Conservation (phyloP, 2,113 vertebrate genomes). For the Onychostoma macrolepis region DNA sequence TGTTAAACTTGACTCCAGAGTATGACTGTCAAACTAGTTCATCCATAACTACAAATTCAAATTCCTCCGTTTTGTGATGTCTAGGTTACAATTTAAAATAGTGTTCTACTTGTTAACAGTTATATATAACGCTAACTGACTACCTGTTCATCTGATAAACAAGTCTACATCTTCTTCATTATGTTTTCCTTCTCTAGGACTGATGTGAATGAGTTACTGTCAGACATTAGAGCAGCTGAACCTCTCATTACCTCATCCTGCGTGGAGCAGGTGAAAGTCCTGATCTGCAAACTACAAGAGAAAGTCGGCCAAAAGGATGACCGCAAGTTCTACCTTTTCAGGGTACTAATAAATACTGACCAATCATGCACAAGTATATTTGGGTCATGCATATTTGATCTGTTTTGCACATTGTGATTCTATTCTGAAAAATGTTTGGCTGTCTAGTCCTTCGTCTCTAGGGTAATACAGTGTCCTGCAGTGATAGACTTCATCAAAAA, state of each 20-base stretch:
- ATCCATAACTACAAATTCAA: not conserved
- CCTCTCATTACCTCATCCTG: constrained; percentile 85
- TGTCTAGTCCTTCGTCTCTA: too few species aligned
- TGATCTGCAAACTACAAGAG: constrained; percentile 86
- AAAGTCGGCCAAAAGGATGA: constrained; percentile 82
- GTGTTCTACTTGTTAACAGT: not conserved
- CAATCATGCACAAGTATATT: not conserved
- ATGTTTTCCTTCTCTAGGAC: constrained; percentile 71
- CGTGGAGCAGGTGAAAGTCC: constrained; percentile 78
- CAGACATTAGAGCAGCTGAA: constrained; percentile 83
- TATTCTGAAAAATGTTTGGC: too few species aligned
- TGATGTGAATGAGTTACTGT: constrained; percentile 80
- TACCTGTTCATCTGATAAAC: not conserved
- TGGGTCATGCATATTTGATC: not conserved
- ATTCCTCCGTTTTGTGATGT: not conserved
- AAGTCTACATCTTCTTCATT: not conserved
- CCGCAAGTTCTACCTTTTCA: constrained; percentile 85
- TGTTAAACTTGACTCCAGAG: constrained; percentile 84
- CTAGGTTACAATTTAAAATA: not conserved
- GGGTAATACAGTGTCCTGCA: too few species aligned
- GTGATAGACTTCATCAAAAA: too few species aligned
- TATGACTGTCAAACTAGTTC: constrained; percentile 35
- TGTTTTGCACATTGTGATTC: not conserved
- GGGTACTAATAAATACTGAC: constrained; percentile 75
- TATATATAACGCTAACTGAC: not conserved